Evolutionary conservation across 35 echinoderm and acorn worm species (phyloP), one percentile per base, ranked within the genome.

Genomic region (Amphiura filiformis): DNA sequence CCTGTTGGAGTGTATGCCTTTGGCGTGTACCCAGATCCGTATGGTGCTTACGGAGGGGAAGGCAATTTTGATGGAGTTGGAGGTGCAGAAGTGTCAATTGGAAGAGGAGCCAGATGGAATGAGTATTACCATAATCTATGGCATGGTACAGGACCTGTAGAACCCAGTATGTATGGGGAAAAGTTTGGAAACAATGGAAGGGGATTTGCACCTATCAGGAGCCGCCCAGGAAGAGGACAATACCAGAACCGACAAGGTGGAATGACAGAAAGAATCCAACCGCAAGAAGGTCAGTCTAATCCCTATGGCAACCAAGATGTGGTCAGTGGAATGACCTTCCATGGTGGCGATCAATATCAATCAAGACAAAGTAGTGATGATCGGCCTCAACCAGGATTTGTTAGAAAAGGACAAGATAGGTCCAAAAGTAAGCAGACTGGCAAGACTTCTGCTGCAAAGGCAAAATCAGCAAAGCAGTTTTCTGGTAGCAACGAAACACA

Each of bases 401-500:
- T 11, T 70, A 70, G 26, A 70, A 70, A n/a, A 30, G 61, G 61
- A 13, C 7, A n/a, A 30, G 61, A 70, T 4, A 70, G 26, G 26
- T 11, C 61, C 4, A 70, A 18, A 30, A 52, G 44, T 52, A 52
- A 52, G 20, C 7, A 52, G 20, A 52, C 44, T 11, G 17, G 17
- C 26, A n/a, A n/a, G 9, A 17, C 4, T 47, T 9, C 4, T 4
- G 5, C 41, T 9, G 41, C 17, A 4, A 70, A 70, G 26, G 17
- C 61, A 26, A 70, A 30, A 30, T 26, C 61, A 13, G 61, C 7
- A n/a, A 70, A 70, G 28, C 17, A 26, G 26, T 70, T 15, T 70
- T 70, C 11, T 70, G 85, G 70, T 14, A 84, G 86, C 34, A 79
- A 32, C 7, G 91, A 91, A 37, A 88, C 92, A 1, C 95, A 97